Evolutionary conservation across 30 jellyfish, hydroid and myxozoan genomes (phyloP), one percentile per base, ranked within the genome.

Genomic region (Aurelia sp.): DNA sequence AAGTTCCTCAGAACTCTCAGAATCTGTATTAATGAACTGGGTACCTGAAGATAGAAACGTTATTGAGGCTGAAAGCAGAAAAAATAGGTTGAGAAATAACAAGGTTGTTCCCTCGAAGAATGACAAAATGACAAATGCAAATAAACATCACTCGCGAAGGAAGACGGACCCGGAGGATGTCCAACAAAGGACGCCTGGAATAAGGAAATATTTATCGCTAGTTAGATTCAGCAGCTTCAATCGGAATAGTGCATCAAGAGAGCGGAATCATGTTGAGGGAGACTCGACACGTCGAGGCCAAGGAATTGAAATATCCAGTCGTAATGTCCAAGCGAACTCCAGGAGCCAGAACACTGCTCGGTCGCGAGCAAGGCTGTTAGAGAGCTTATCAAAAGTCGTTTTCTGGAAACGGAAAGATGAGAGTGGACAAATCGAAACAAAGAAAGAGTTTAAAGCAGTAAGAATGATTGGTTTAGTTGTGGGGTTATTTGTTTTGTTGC

Each of bases 361-460:
- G 55, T 9, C 21, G 21, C 35, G 62, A 13, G 71, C 6, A 73
- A 62, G 71, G 22, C 78, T 66, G 8, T n/a, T 50, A 17, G 75
- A 57, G 21, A 81, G 71, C 62, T 12, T 81, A 15, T 68, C 91
- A 47, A 81, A 68, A 23, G 58, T 81, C 61, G 12, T 82, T 4
- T 22, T 59, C 16, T 31, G 48, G 30, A 81, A 33, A 19, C 57
- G 41, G 76, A 81, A 68, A 30, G 52, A 48, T 16, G 69, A 62
- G 6, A 55, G 68, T 10, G 84, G 64, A 3, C 58, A 68, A 67
- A 2, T 30, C 48, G 48, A 68, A 55, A 51, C 59, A 35, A 21
- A 64, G n/a, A 81, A 81, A 33, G 91, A 81, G 15, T 81, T 81
- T 82, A 81, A 70, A 55, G 91, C 91, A 9, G 79, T 81, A 10